Percentiles rank a stretch among this genome's conserved stretches.
Evolutionary conservation across 2,113 vertebrate species (phyloP).

Genomic region (Taurulus bubalis): DNA sequence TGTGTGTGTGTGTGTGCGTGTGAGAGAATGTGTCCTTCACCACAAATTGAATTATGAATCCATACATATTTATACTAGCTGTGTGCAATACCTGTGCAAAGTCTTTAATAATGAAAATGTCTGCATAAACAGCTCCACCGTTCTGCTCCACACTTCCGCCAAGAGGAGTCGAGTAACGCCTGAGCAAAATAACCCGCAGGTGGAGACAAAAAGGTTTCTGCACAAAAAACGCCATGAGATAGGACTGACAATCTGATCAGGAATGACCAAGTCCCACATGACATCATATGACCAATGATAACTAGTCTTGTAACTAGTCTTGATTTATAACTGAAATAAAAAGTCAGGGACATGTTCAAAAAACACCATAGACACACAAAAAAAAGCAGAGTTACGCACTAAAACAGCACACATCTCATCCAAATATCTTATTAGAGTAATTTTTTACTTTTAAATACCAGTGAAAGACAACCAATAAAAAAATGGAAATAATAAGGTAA

Average conservation of each 20-base stretch:
- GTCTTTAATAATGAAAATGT: slow-evolving; percentile 73
- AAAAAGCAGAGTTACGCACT: too few species aligned
- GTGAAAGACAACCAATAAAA: not conserved
- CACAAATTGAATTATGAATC: slow-evolving; percentile 72
- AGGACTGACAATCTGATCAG: not conserved
- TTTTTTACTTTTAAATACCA: not conserved
- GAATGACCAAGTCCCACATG: not conserved
- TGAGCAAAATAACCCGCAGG: slow-evolving; percentile 17
- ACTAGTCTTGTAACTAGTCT: not conserved
- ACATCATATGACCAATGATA: too few species aligned
- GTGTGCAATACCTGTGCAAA: slow-evolving; percentile 54
- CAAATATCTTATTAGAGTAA: not conserved
- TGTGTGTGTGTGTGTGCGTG: slow-evolving; percentile 24
- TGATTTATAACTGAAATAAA: not conserved
- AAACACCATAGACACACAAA: not conserved
- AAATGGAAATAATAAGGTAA: not conserved
- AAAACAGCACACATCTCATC: not conserved
- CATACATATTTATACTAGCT: slow-evolving; percentile 68
- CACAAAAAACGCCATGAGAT: not conserved
- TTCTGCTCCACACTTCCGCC: slow-evolving; percentile 28
- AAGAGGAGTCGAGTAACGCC: slow-evolving; percentile 12
- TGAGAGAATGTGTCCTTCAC: slow-evolving; percentile 66
- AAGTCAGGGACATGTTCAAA: not conserved
- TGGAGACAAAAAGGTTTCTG: not conserved
- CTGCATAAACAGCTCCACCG: slow-evolving; percentile 72